Evolutionary conservation across 2,888 invertebrate species (phyloP), one percentile per base, ranked within the genome.

Genomic region (Strigamia crassipes): DNA sequence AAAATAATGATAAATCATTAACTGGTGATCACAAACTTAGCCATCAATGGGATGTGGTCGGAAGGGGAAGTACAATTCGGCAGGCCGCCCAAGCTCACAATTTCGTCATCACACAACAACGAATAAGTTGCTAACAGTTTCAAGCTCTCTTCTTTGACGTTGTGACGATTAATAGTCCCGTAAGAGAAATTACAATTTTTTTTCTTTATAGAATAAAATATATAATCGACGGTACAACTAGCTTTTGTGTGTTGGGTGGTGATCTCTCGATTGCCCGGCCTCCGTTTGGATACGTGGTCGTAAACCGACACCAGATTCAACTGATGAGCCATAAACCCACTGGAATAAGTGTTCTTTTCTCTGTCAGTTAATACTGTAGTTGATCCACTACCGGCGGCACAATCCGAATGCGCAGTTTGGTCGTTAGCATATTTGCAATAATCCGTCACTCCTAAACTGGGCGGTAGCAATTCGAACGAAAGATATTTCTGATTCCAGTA

Each of bases 211-310:
- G 86, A 86, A 84, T 94, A 96, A 87, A 96, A 96, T 83, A 98
- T 96, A 86, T 96, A 97, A 89, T 98, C 97, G 0, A 97, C 96
- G 0, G 92, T 93, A 81, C 92, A 88, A 93, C 94, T 94, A 78
- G 88, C 86, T 80, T 91, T 89, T 86, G 66, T 21, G 81, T 96
- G 96, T 87, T 90, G 91, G 0, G 96, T 95, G 6, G 96, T 94
- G 0, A 92, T 94, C 86, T 92, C 93, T 0, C 82, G 82, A 78
- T 88, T 87, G 1, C 88, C 89, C 21, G 89, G 66, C 81, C 83
- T 31, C 5, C 85, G 79, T n/a, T 85, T 83, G 81, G 89, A 88
- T 42, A 85, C 85, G 85, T 92, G 92, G 38, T 89, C 86, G 87
- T 95, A 95, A 0, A 92, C 93, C 3, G 95, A 94, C 41, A 88